Evolutionary conservation across 2,888 invertebrate species (phyloP).

Genomic region (Drosophila ochracea): DNA sequence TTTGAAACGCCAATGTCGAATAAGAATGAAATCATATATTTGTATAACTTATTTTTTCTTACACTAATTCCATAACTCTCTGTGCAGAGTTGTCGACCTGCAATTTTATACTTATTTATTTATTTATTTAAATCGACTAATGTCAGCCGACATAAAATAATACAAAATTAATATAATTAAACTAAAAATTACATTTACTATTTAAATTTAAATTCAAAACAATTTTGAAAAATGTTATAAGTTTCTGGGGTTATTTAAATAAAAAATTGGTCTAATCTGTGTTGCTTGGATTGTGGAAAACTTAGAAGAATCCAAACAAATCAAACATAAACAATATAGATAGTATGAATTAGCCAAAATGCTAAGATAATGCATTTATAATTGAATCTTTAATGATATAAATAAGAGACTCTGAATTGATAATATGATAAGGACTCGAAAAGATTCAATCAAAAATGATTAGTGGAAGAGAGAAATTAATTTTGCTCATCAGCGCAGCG

Average conservation of each 20-base stretch:
- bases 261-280: neutral
- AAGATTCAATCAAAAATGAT: neutral
- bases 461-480: no score
- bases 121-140: neutral
- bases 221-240: neutral
- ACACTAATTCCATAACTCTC: neutral
- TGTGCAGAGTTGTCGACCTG: neutral
- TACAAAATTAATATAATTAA: neutral
- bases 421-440: neutral
- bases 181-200: neutral
- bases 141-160: neutral
- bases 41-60: neutral
- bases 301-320: neutral
- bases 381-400: neutral
- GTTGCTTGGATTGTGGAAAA: neutral
- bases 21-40: neutral
- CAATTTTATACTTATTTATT: neutral
- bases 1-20: neutral
- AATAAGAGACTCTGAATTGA: neutral
- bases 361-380: neutral
- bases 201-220: accelerated
- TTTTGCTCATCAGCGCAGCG: no score
- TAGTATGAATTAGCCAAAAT: neutral
- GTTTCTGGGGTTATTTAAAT: neutral
- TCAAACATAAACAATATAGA: neutral